Evolutionary conservation across 2,888 invertebrate genomes (phyloP).

Genomic region (Trissolcus japonicus): DNA sequence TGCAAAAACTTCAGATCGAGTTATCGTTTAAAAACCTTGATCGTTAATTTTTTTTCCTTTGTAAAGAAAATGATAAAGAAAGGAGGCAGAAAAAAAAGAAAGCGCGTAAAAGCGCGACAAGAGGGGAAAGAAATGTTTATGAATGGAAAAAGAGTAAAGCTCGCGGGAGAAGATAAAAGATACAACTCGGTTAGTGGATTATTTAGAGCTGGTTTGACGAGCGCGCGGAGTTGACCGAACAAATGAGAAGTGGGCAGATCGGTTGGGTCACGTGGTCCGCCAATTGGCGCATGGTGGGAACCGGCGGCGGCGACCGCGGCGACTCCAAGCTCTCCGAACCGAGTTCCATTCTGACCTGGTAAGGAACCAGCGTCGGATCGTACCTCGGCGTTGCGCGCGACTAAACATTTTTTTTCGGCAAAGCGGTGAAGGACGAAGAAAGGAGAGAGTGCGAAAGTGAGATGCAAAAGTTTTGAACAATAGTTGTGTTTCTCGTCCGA

Average conservation of each 20-base stretch:
- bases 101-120: neutral
- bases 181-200: constrained; percentile 4
- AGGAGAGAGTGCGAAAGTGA: constrained; percentile 1
- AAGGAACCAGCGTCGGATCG: constrained; percentile 74
- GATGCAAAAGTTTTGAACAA: neutral
- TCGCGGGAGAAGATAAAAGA: constrained; percentile 10
- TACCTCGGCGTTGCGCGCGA: neutral
- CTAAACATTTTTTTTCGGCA: neutral
- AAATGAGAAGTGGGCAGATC: constrained; percentile 6
- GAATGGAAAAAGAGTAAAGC: constrained; percentile 6
- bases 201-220: constrained; percentile 8
- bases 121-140: constrained; percentile 1
- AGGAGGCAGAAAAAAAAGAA: neutral
- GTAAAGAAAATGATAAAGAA: neutral
- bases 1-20: too few species aligned
- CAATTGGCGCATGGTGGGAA: neutral
- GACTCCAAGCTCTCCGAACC: neutral
- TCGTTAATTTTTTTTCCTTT: too few species aligned
- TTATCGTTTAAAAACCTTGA: too few species aligned
- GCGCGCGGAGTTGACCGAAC: constrained; percentile 1
- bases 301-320: neutral
- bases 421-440: neutral
- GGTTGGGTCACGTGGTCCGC: neutral
- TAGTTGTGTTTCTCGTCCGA: neutral
- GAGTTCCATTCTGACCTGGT: constrained; percentile 73